Percentiles rank a stretch among this genome's conserved stretches.
phyloP scores from a whole-genome alignment of 2,888 invertebrate species.

The Nemoura dubitans region DNA sequence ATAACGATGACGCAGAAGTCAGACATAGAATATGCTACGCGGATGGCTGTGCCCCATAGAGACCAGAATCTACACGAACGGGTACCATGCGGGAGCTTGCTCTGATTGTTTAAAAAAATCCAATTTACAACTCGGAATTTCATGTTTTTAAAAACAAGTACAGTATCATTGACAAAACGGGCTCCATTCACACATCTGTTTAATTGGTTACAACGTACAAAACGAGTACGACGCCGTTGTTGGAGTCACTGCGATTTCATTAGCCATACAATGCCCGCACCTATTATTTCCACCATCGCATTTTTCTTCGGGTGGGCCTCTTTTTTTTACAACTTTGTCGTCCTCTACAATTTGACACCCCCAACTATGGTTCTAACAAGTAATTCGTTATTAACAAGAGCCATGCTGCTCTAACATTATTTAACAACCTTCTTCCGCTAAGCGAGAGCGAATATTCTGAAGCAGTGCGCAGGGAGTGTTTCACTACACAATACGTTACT shows the following conservation, averaged over 20 bases:
- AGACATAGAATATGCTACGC: neutral
- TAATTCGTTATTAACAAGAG: neutral
- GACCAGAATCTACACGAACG: neutral
- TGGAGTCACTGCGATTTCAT: too few relatives aligned
- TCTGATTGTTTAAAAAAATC: neutral
- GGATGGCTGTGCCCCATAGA: neutral
- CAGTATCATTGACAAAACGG: neutral
- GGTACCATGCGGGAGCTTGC: neutral
- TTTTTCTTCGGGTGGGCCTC: neutral
- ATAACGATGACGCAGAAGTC: neutral
- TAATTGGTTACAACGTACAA: too few relatives aligned
- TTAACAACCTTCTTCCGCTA: constrained; percentile 12
- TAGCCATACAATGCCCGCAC: too few relatives aligned
- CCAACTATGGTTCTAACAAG: neutral
- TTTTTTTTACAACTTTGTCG: neutral
- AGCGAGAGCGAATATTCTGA: neutral
- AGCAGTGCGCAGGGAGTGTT: neutral
- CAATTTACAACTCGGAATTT: neutral
- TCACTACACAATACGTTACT: neutral
- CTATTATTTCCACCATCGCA: neutral
- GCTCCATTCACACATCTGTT: too few relatives aligned
- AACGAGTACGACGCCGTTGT: too few relatives aligned
- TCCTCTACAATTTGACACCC: neutral
- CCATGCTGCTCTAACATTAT: neutral
- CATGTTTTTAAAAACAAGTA: too few relatives aligned